Conservation (phyloP, 1,140 invertebrate species). For the Harlomillsia oculata region DNA sequence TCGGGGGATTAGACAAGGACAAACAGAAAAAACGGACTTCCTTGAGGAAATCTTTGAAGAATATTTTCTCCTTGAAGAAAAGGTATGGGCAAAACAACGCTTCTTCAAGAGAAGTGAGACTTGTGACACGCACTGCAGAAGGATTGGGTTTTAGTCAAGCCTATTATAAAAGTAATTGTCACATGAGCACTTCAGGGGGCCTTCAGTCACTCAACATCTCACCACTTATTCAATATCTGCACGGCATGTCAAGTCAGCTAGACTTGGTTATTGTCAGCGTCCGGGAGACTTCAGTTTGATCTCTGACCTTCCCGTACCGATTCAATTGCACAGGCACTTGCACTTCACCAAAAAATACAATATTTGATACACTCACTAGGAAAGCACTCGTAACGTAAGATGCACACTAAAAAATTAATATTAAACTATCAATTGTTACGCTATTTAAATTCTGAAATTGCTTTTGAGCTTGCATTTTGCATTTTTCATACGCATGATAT, state of each 20-base stretch:
- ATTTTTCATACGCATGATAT: not conserved
- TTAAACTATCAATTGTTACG: not conserved
- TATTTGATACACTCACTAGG: too few relatives aligned
- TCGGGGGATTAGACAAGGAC: constrained; percentile 10
- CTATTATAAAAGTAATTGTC: too few relatives aligned
- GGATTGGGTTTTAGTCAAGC: too few relatives aligned
- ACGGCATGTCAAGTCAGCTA: constrained; percentile 33
- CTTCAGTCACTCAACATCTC: constrained; percentile 22
- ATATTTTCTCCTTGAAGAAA: constrained; percentile 38
- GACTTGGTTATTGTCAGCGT: constrained; percentile 34
- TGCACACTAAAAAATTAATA: not conserved
- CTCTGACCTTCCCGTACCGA: not conserved
- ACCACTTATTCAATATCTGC: constrained; percentile 30
- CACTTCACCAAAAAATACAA: not conserved
- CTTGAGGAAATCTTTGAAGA: constrained; percentile 37
- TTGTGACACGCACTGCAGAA: not conserved
- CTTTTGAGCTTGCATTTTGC: constrained; percentile 1
- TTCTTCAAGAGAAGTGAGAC: not conserved
- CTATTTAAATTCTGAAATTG: constrained; percentile 2
- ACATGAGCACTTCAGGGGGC: not conserved
- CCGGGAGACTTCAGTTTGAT: constrained; percentile 34
- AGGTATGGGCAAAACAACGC: constrained; percentile 34
- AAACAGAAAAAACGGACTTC: constrained; percentile 37
- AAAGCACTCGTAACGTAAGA: too few relatives aligned
- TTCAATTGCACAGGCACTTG: not conserved